Evolutionary conservation across 2,888 invertebrate species (phyloP).

Genomic region (Tiliacea aurago): DNA sequence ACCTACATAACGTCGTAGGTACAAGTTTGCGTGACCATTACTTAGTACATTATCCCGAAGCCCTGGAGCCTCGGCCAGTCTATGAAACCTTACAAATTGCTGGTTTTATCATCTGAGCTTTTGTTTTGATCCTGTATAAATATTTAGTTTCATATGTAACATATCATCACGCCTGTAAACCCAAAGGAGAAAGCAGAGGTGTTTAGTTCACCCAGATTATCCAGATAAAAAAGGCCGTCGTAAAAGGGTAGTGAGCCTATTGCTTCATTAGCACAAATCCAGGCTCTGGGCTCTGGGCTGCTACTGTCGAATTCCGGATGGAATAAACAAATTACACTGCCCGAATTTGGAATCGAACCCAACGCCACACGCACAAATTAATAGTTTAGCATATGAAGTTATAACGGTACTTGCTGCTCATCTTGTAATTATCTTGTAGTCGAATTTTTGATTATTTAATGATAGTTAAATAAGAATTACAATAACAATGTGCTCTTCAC

Average conservation of each 20-base stretch:
- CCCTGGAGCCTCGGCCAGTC: slow-evolving; percentile 22
- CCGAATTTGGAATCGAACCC: background rate
- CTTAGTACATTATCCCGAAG: slow-evolving; percentile 34
- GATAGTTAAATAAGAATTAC: background rate
- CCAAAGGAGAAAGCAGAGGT: background rate
- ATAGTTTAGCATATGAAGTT: background rate
- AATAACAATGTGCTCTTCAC: background rate
- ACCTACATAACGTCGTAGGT: background rate
- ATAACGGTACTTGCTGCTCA: too few relatives aligned
- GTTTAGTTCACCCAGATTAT: background rate
- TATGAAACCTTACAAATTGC: slow-evolving; percentile 44
- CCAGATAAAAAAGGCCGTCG: too few relatives aligned
- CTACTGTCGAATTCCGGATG: background rate
- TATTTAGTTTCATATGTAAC: background rate
- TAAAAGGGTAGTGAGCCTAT: background rate
- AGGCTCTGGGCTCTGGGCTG: too few relatives aligned
- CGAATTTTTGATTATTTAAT: background rate
- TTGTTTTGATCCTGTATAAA: slow-evolving; percentile 16
- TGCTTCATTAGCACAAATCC: too few relatives aligned
- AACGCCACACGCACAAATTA: background rate
- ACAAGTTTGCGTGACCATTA: slow-evolving; percentile 9
- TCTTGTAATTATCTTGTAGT: background rate
- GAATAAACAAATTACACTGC: background rate
- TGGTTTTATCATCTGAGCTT: slow-evolving; percentile 29
- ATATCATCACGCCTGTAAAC: background rate